Evolutionary conservation across 2,888 invertebrate genomes (phyloP).

Genomic region (Cabera pusaria): DNA sequence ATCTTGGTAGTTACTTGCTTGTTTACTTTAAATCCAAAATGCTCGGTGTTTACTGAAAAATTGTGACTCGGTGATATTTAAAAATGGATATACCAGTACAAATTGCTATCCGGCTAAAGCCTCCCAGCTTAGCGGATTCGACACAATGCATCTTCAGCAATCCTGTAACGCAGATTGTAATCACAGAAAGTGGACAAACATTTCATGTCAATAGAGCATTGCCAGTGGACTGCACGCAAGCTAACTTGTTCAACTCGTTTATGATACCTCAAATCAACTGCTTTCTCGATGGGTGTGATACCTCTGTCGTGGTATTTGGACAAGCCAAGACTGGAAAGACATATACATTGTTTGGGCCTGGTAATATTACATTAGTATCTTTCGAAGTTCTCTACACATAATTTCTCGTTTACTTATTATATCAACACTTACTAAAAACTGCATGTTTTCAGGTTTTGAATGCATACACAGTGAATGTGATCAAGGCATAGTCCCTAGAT

Average conservation of each 20-base stretch:
- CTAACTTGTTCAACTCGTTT: slow-evolving; percentile 85
- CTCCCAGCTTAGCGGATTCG: slow-evolving; percentile 81
- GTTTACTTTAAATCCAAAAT: too few relatives aligned
- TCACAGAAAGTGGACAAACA: slow-evolving; percentile 84
- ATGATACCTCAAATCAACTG: slow-evolving; percentile 86
- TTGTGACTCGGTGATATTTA: too few relatives aligned
- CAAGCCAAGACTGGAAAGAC: slow-evolving; percentile 88
- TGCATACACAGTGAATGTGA: slow-evolving; percentile 86
- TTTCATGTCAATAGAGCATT: slow-evolving; percentile 78
- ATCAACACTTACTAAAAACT: too few relatives aligned
- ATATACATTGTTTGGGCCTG: slow-evolving; percentile 88
- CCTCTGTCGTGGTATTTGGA: slow-evolving; percentile 88
- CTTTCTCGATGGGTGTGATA: slow-evolving; percentile 89
- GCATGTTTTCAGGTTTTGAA: slow-evolving; percentile 67
- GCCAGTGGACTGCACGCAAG: slow-evolving; percentile 85
- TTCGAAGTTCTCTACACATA: too few relatives aligned
- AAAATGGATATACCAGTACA: slow-evolving; percentile 89
- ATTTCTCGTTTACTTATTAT: too few relatives aligned
- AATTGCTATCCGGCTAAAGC: slow-evolving; percentile 87
- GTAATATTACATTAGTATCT: slow-evolving; percentile 49
- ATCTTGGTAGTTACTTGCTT: too few relatives aligned
- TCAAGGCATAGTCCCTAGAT: slow-evolving; percentile 88
- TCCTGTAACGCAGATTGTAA: slow-evolving; percentile 82
- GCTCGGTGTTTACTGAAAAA: too few relatives aligned
- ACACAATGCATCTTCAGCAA: slow-evolving; percentile 84